A percentile compares a stretch with the other conserved stretches of the same genome.
phyloP scores from a whole-genome alignment of 1,140 invertebrate genomes.

The Neodiprion pinetum region DNA sequence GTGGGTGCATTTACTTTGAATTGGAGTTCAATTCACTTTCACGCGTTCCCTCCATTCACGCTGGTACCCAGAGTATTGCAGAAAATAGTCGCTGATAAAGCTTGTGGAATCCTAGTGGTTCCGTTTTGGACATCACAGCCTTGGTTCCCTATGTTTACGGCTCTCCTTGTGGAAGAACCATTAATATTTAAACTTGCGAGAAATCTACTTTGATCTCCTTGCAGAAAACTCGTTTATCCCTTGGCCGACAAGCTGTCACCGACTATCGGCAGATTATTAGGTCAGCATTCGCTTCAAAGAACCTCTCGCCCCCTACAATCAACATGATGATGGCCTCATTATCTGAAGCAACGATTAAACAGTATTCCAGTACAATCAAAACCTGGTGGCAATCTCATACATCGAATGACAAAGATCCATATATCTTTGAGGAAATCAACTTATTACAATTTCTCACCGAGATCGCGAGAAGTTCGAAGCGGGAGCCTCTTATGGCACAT shows the following conservation, averaged over 20 bases:
- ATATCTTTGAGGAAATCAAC: conserved; percentile 14
- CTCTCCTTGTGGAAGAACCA: conserved; percentile 17
- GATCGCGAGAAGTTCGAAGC: conserved; percentile 10
- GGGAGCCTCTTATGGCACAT: conserved; percentile 21
- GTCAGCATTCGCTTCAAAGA: background rate
- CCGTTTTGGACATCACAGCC: conserved; percentile 47
- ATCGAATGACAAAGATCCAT: conserved; percentile 12
- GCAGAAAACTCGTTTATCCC: conserved; percentile 24
- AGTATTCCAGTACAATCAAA: conserved; percentile 21
- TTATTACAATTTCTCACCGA: conserved; percentile 18
- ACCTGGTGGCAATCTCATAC: conserved; percentile 26
- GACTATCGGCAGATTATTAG: conserved; percentile 20
- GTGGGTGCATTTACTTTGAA: conserved; percentile 42
- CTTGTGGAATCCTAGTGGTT: conserved; percentile 36
- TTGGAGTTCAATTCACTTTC: conserved; percentile 37
- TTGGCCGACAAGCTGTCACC: conserved; percentile 16
- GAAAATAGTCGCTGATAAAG: conserved; percentile 28
- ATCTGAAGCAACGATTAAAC: conserved; percentile 19
- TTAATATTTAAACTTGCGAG: conserved; percentile 19
- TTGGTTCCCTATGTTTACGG: conserved; percentile 37
- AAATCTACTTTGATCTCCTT: conserved; percentile 31
- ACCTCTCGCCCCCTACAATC: background rate
- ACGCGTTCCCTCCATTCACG: conserved; percentile 40
- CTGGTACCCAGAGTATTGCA: conserved; percentile 27
- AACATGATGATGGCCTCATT: conserved; percentile 21